phyloP scores from a whole-genome alignment of 2,113 vertebrate genomes.

The Corydoras maculifer region DNA sequence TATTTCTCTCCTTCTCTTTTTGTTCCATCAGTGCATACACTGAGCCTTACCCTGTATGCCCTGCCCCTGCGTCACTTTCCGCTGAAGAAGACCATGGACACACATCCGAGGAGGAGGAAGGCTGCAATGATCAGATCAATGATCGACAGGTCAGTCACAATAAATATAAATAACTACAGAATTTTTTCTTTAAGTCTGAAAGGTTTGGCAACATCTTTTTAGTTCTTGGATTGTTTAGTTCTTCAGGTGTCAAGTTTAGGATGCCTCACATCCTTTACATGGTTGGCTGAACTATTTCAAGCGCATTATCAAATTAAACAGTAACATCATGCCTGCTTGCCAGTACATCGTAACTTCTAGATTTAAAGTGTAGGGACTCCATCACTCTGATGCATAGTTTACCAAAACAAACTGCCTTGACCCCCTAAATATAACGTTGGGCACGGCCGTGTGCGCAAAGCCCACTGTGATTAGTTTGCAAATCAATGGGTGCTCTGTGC shows the following conservation, averaged over 20 bases:
- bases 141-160: slow-evolving; percentile 71
- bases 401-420: slow-evolving; percentile 28
- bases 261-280: too few relatives aligned
- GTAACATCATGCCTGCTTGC: background rate
- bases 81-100: slow-evolving; percentile 83
- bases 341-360: background rate
- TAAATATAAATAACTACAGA: too few relatives aligned
- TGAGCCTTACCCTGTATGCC: slow-evolving; percentile 83
- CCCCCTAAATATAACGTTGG: slow-evolving; percentile 45
- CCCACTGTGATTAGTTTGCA: slow-evolving; percentile 60
- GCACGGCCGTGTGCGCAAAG: slow-evolving; percentile 47
- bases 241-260: too few relatives aligned
- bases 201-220: too few relatives aligned
- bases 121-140: slow-evolving; percentile 63
- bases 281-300: background rate
- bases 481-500: slow-evolving; percentile 60
- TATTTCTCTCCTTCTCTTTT: slow-evolving; percentile 18
- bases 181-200: background rate
- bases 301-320: background rate
- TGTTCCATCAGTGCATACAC: slow-evolving; percentile 80
- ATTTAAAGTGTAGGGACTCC: background rate
- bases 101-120: slow-evolving; percentile 88
- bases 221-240: too few relatives aligned
- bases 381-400: slow-evolving; percentile 11
- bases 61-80: slow-evolving; percentile 57